phyloP scores from a whole-genome alignment of 2,888 invertebrate species.

The Stenodera caucasica region DNA sequence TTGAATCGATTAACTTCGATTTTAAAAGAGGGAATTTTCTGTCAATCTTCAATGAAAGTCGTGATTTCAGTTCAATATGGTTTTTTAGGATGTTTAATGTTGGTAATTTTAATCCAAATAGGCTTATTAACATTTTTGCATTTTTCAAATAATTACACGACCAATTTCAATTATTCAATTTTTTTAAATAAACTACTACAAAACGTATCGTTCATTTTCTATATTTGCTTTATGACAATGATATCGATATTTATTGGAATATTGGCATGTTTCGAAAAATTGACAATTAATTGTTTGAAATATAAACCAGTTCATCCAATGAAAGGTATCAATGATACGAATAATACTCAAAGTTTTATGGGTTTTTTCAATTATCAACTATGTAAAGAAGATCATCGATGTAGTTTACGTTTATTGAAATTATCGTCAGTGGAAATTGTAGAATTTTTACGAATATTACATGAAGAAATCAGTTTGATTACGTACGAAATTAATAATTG shows the following conservation, averaged over 20 bases:
- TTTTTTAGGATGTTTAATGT: constrained; percentile 33
- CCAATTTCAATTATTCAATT: constrained; percentile 39
- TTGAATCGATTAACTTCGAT: constrained; percentile 42
- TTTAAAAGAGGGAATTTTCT: constrained; percentile 46
- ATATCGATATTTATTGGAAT: constrained; percentile 41
- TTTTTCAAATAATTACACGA: constrained; percentile 39
- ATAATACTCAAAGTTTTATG: constrained; percentile 45
- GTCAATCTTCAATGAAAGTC: constrained; percentile 42
- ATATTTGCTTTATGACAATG: constrained; percentile 41
- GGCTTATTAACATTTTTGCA: constrained; percentile 39
- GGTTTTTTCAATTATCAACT: constrained; percentile 44
- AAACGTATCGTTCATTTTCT: constrained; percentile 46
- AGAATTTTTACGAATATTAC: constrained; percentile 50
- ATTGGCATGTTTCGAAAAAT: constrained; percentile 52
- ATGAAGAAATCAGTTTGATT: constrained; percentile 49
- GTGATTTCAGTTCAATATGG: constrained; percentile 38
- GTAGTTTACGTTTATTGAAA: constrained; percentile 33
- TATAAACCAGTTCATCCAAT: constrained; percentile 49
- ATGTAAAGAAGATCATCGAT: constrained; percentile 46
- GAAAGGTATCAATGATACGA: constrained; percentile 45
- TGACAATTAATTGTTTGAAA: constrained; percentile 44
- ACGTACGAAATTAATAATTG: constrained; percentile 48
- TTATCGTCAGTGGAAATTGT: constrained; percentile 42
- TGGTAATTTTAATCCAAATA: constrained; percentile 37
- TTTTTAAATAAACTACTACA: constrained; percentile 44